phyloP scores from a whole-genome alignment of 1,140 invertebrate genomes.

The Brachionus rotundiformis region DNA sequence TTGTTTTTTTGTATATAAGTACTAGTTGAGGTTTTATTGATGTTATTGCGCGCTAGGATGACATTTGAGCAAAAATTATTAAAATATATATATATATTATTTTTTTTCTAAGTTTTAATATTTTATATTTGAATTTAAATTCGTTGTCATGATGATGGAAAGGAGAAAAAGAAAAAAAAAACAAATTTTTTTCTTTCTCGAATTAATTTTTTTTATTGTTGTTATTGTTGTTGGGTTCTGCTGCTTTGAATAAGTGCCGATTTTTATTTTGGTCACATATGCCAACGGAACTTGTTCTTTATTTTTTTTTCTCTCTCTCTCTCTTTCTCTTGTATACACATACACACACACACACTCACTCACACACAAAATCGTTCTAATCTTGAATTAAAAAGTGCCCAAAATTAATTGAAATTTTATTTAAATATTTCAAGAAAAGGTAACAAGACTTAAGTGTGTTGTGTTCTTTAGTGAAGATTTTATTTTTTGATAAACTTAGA shows the following conservation, averaged over 20 bases:
- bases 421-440: conserved; percentile 30
- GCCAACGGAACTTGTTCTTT: not conserved
- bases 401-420: conserved; percentile 12
- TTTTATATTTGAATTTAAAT: not conserved
- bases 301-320: not conserved
- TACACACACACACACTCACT: no score
- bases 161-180: not conserved
- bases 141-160: conserved; percentile 40
- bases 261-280: not conserved
- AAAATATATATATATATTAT: not conserved
- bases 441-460: conserved; percentile 16
- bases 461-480: not conserved
- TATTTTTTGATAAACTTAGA: conserved; percentile 32
- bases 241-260: not conserved
- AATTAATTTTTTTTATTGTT: not conserved
- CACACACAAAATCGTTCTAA: no score
- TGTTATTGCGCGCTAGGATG: no score
- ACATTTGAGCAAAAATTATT: not conserved
- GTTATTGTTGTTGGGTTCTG: not conserved
- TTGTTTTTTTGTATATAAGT: no score
- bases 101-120: not conserved
- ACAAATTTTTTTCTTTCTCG: not conserved
- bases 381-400: not conserved
- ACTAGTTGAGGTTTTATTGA: no score
- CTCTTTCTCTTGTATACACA: not conserved